These are phyloP conservation scores for Drosophila kokeensis DNA, from an alignment of 2,888 invertebrate species.

Conservation along the genomic window DNA sequence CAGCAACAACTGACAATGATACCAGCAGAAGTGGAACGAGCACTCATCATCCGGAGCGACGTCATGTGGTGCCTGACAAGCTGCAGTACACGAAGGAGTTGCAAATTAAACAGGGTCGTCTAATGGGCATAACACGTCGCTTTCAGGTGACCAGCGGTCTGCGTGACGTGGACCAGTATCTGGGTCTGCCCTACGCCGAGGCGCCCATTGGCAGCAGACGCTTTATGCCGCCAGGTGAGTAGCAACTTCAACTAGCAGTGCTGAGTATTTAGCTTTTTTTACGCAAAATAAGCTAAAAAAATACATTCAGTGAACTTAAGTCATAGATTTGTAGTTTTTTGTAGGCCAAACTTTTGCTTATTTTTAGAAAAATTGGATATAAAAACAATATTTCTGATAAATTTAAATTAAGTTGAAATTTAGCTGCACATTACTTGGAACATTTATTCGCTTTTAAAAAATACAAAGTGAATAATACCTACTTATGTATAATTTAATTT, in stretches of 20 bases:
- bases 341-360: not conserved
- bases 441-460: not conserved
- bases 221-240: constrained; percentile 93
- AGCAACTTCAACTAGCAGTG: not conserved
- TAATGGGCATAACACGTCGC: constrained; percentile 89
- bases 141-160: constrained; percentile 87
- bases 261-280: not conserved
- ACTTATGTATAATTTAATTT: no score
- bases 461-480: no score
- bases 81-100: constrained; percentile 87
- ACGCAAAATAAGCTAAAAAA: not conserved
- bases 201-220: constrained; percentile 90
- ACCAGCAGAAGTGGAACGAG: constrained; percentile 26
- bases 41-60: constrained; percentile 74
- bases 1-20: constrained; percentile 18
- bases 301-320: not conserved
- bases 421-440: not conserved
- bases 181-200: constrained; percentile 93
- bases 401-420: not conserved
- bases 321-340: not conserved
- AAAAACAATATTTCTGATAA: not conserved
- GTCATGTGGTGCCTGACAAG: constrained; percentile 82
- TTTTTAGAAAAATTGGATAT: not conserved
- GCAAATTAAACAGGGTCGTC: constrained; percentile 88
- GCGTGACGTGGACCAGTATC: constrained; percentile 90